phyloP scores from a whole-genome alignment of 2,888 invertebrate species.

The Drosophila cracens region DNA sequence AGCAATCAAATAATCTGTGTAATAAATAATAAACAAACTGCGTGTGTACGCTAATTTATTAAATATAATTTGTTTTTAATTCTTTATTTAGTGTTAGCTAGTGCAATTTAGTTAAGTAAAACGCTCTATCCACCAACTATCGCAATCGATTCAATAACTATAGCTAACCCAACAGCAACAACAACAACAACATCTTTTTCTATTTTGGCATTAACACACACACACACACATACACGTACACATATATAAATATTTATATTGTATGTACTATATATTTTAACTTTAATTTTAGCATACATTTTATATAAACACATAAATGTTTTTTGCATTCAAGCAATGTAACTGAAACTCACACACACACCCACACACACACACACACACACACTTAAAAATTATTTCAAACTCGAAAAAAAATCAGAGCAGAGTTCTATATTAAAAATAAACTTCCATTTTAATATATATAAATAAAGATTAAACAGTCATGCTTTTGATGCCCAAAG shows the following conservation, averaged over 20 bases:
- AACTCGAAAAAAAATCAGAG: slow-evolving; percentile 43
- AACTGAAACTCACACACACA: slow-evolving; percentile 23
- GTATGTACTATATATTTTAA: slow-evolving; percentile 65
- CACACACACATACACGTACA: slow-evolving; percentile 27
- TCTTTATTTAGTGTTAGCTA: slow-evolving; percentile 84
- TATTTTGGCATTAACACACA: slow-evolving; percentile 60
- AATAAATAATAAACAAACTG: slow-evolving; percentile 49
- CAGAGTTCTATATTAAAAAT: slow-evolving; percentile 32
- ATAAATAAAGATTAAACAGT: slow-evolving; percentile 64
- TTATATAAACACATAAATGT: slow-evolving; percentile 36
- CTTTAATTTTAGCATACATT: slow-evolving; percentile 65
- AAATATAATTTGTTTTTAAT: slow-evolving; percentile 79
- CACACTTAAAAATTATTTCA: slow-evolving; percentile 33
- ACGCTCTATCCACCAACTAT: slow-evolving; percentile 45
- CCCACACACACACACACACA: slow-evolving; percentile 1
- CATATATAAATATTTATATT: slow-evolving; percentile 27
- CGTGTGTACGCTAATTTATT: slow-evolving; percentile 72
- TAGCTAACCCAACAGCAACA: slow-evolving; percentile 23
- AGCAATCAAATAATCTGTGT: slow-evolving; percentile 46
- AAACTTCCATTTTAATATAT: slow-evolving; percentile 41
- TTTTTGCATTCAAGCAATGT: slow-evolving; percentile 46
- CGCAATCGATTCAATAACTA: slow-evolving; percentile 32
- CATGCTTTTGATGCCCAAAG: slow-evolving; percentile 78
- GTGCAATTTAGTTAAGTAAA: slow-evolving; percentile 83
- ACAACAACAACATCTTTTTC: slow-evolving; percentile 1